phyloP scores from a whole-genome alignment of 64 coral and sea anemone genomes.

The Stichodactyla mertensii region DNA sequence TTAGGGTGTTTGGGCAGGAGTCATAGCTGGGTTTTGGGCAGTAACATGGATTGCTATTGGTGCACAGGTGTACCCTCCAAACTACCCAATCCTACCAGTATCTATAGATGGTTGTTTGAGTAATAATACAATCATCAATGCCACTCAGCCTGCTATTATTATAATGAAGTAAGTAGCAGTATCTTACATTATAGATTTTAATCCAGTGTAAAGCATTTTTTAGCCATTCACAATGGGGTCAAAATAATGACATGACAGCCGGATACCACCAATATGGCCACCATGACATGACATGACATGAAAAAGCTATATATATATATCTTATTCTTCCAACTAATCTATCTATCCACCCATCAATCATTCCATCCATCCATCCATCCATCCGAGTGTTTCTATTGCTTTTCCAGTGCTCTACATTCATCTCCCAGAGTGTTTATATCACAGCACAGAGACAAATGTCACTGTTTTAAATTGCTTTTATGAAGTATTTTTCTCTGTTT shows the following conservation, averaged over 20 bases:
- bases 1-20: constrained; percentile 51
- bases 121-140: constrained; percentile 10
- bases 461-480: too few species aligned
- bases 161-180: background rate
- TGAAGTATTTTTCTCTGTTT: too few species aligned
- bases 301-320: background rate
- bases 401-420: background rate
- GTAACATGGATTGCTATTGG: constrained; percentile 55
- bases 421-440: background rate
- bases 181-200: too few species aligned
- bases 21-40: constrained; percentile 27
- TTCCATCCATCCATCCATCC: background rate
- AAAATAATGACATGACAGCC: too few species aligned
- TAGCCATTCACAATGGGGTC: too few species aligned
- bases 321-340: background rate
- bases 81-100: constrained; percentile 38
- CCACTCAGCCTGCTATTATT: background rate
- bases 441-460: background rate
- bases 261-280: too few species aligned
- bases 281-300: too few species aligned
- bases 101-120: constrained; percentile 34
- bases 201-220: too few species aligned
- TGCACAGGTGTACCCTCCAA: constrained; percentile 43
- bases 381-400: background rate
- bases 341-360: background rate